A percentile compares a stretch with the other conserved stretches of the same genome.
Conservation (phyloP, 2,888 invertebrate species). For the Quadroppia sp. region DNA sequence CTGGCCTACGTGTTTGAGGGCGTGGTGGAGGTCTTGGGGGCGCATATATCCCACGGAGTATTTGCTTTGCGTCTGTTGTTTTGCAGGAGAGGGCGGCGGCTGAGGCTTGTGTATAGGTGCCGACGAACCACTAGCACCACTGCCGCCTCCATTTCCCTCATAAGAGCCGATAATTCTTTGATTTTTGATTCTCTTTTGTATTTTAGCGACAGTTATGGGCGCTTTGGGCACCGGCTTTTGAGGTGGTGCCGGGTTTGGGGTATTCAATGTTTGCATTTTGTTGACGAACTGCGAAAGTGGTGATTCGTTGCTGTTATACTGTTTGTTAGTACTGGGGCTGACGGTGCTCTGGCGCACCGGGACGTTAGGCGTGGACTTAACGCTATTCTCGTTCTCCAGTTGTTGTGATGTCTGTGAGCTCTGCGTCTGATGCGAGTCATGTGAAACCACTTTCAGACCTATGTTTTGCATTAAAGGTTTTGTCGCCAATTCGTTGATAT, state of each 20-base stretch:
- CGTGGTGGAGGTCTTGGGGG: neutral
- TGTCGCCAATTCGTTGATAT: constrained; percentile 43
- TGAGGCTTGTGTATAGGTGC: neutral
- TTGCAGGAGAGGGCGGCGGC: neutral
- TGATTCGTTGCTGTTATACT: constrained; percentile 19
- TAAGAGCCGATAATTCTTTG: constrained; percentile 11
- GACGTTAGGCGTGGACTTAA: neutral
- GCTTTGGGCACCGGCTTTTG: neutral
- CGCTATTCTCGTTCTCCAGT: neutral
- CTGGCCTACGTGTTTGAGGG: constrained; percentile 1
- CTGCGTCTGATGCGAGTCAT: constrained; percentile 33
- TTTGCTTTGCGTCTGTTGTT: neutral
- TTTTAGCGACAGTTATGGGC: constrained; percentile 20
- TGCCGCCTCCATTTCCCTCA: constrained; percentile 2
- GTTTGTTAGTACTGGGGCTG: neutral
- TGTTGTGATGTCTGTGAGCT: neutral
- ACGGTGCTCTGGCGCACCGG: neutral
- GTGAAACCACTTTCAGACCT: constrained; percentile 42
- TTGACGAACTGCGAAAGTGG: constrained; percentile 24
- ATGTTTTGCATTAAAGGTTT: constrained; percentile 43
- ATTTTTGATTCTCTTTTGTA: neutral
- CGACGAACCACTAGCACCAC: neutral
- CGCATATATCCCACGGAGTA: constrained; percentile 24
- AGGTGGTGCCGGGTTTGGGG: neutral
- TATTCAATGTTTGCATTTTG: constrained; percentile 12